Base-by-base conservation (phyloP, 1,140 invertebrate species). In the Brachionus asplanchnoidis region DNA sequence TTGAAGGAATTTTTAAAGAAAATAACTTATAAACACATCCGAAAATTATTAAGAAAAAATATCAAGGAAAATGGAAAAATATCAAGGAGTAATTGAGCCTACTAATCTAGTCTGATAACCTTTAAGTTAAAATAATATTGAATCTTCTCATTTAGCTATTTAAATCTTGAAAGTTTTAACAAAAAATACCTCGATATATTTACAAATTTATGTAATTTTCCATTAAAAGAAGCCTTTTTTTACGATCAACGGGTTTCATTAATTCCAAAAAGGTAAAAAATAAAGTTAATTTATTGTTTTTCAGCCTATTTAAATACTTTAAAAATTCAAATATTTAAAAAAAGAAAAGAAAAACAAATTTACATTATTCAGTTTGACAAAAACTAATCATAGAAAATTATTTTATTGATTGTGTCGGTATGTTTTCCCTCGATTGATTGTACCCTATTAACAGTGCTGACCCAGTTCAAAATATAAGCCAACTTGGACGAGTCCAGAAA, bases 341-440 rank as follows among this genome's bases (percentile, higher is more conserved):
- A 68, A 66, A 66, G 17, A 66, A 32, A 66, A 20, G 26, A 23
- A 68, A 68, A 68, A 68, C 66, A 68, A 68, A 68, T 68, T 68
- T 68, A 68, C 66, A 68, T 68, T 68, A 68, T 32, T 68, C 66
- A 68, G 32, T 23, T 68, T 68, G 53, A 8, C 53, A 60, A 20
- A 60, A 28, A 32, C 12, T 75, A 75, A 75, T 75, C 70, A 75
- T 75, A 75, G 40, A 75, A 75, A 44, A 42, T 11, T 17, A 75
- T 75, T 75, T 75, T 75, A 20, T 75, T 75, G 9, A 75, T 75
- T 17, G 70, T 75, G 14, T 75, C 70, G n/a, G 40, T 42, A 75
- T 75, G 40, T 20, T 75, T 75, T 44, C 70, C 70, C 44, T 75
- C 70, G 11, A 75, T 75, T 42, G 70, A 40, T 44, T 75, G 70